Evolutionary conservation across 2,888 invertebrate species (phyloP), one percentile per base, ranked within the genome.

Genomic region (Crioceris asparagi): DNA sequence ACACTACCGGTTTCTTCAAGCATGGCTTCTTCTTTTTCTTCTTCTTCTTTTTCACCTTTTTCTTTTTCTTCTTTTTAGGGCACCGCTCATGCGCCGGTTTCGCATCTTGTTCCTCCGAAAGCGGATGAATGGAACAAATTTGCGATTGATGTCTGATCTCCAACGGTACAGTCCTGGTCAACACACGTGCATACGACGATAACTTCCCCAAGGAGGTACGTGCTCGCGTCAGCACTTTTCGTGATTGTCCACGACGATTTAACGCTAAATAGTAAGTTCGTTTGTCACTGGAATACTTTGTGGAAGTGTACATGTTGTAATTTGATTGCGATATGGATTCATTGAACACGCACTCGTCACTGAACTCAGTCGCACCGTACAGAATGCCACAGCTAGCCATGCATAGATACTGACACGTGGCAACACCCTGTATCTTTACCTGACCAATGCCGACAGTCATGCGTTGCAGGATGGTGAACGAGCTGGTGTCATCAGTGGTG

Each of bases 321-420:
- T 83, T 78, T 66, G 85, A 80, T 64, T 79, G 77, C 65, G 82
- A 85, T 65, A 86, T 78, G 61, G 77, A 80, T 69, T 87, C 87
- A 68, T 84, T 83, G 74, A 87, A 86, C 62, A 85, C 75, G 70
- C 87, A 88, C 54, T 70, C 70, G 62, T 82, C 79, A 60, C 78
- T 79, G 72, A 81, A 83, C 66, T 81, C 79, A 69, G 77, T 80
- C 79, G 86, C 80, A 67, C 84, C 84, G 71, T 86, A 88, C 55
- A 81, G 79, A 65, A 79, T 72, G 65, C 87, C 87, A 69, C 86
- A 87, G 56, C 77, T 74, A 68, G 86, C 84, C 85, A 88, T 86
- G 68, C 87, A 88, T 66, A 88, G 78, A 74, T 79, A 87, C 65
- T 84, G 75, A 66, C 86, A 86, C 54, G 86, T 85, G 58, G 83